Base-by-base conservation (phyloP, 2,888 invertebrate genomes). In the Pyrrhosoma nymphula region DNA sequence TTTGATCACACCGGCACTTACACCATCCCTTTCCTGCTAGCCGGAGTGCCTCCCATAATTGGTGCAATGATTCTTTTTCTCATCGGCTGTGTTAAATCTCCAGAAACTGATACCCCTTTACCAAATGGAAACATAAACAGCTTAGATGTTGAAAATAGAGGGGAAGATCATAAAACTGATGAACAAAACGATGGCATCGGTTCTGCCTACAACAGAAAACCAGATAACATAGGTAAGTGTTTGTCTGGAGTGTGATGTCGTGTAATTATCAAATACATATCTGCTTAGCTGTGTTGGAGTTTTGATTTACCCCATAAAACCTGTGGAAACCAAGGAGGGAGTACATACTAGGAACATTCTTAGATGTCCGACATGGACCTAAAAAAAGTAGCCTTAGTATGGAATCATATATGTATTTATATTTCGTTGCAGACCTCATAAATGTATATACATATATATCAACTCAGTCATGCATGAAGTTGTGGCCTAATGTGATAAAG, bases 1-100 rank as follows among this genome's bases (percentile, higher is more conserved):
- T 97, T 97, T 96, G 97, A 97, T 95, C 96, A 96, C 18, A 96
- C 97, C 95, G 96, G 97, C 14, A 98, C 98, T 14, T 99, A 99
- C 96, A 98, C 97, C 3, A 96, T 98, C 95, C 98, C 99, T 0
- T 98, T 99, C 96, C 97, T 99, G 95, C 97, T 99, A 95, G 98
- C 99, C 35, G 99, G 99, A 0, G 97, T 98, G 95, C 99, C 99
- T 20, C 99, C 99, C 0, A 97, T 99, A 56, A 96, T 99, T 2
- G 99, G 99, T 10, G 98, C 98, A 8, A 96, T 98, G 14, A 97
- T 98, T 1, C 97, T 98, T 97, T 98, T 98, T 96, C 96, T 98
- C 23, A 98, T 98, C 95, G 97, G 97, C 93, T 98, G 97, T 96
- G 97, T 98, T 6, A 97, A 97, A 95, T n/a, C 95, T 26, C 55